These are phyloP conservation scores for Ormyrus thymus DNA, from an alignment of 2,888 invertebrate genomes.

Conservation along the genomic window DNA sequence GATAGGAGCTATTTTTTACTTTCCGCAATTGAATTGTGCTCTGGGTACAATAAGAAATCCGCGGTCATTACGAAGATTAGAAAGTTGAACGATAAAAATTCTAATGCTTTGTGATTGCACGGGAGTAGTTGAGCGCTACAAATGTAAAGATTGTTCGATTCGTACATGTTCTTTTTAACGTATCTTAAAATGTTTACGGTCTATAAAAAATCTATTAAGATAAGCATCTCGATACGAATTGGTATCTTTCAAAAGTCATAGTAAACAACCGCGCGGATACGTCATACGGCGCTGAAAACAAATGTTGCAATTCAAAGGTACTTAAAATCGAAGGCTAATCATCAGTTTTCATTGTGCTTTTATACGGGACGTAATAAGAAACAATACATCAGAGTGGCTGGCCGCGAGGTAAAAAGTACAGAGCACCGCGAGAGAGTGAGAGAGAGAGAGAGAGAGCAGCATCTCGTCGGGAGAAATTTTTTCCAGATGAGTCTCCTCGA, in stretches of 20 bases:
- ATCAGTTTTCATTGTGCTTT: slow-evolving; percentile 23
- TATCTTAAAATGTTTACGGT: too few species aligned
- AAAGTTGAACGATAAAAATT: slow-evolving; percentile 10
- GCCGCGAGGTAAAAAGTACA: too few species aligned
- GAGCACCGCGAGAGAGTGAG: too few species aligned
- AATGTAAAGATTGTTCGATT: slow-evolving; percentile 6
- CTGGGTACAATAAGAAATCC: slow-evolving; percentile 4
- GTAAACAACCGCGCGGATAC: too few species aligned
- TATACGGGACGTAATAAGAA: slow-evolving; percentile 8
- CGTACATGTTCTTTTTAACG: neutral
- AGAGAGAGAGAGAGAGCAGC: too few species aligned
- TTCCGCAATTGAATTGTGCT: neutral
- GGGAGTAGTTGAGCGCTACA: neutral
- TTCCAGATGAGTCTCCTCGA: slow-evolving; percentile 32
- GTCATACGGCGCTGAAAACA: neutral
- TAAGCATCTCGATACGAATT: too few species aligned
- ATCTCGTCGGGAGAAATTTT: slow-evolving; percentile 20
- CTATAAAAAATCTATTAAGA: too few species aligned
- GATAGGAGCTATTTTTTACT: neutral
- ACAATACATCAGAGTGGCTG: slow-evolving; percentile 16
- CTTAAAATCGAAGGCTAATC: slow-evolving; percentile 17
- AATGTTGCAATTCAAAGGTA: neutral
- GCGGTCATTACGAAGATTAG: slow-evolving; percentile 11
- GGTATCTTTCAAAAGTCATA: too few species aligned
- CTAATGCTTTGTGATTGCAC: neutral